A percentile compares a stretch with the other conserved stretches of the same genome.
Evolutionary conservation across 2,888 invertebrate genomes (phyloP).

Genomic region (Polydrusus tereticollis): DNA sequence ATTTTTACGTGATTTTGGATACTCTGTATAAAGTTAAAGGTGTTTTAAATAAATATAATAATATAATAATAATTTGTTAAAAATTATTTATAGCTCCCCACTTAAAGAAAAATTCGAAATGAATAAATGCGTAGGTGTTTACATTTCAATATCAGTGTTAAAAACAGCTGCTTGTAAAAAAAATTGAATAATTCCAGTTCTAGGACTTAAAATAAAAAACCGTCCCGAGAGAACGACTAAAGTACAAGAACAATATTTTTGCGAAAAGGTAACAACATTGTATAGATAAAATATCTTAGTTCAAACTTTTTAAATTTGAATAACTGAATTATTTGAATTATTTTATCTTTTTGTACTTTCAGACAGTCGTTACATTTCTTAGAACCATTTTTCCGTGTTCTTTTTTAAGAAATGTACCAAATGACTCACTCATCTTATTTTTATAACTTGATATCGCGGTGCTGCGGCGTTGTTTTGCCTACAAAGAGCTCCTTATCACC

Average conservation of each 20-base stretch:
- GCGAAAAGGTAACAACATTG: background rate
- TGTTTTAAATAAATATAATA: no score
- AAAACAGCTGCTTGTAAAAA: background rate
- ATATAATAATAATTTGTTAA: no score
- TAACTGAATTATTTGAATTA: background rate
- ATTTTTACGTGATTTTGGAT: no score
- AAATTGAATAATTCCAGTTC: background rate
- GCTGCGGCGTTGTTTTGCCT: no score
- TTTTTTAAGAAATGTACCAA: no score
- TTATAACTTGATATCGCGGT: no score
- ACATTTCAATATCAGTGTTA: background rate
- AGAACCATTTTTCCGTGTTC: no score
- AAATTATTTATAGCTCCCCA: background rate
- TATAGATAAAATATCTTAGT: background rate
- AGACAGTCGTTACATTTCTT: no score
- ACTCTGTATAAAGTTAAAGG: no score
- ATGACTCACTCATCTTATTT: no score
- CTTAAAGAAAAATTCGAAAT: background rate
- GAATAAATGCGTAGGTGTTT: background rate
- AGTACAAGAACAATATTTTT: background rate
- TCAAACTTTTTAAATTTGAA: background rate
- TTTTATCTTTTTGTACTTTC: no score
- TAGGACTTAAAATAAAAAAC: background rate
- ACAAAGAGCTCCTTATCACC: no score
- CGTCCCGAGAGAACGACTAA: background rate